phyloP scores from a whole-genome alignment of 2,888 invertebrate species.

The Plagodis pulveraria region DNA sequence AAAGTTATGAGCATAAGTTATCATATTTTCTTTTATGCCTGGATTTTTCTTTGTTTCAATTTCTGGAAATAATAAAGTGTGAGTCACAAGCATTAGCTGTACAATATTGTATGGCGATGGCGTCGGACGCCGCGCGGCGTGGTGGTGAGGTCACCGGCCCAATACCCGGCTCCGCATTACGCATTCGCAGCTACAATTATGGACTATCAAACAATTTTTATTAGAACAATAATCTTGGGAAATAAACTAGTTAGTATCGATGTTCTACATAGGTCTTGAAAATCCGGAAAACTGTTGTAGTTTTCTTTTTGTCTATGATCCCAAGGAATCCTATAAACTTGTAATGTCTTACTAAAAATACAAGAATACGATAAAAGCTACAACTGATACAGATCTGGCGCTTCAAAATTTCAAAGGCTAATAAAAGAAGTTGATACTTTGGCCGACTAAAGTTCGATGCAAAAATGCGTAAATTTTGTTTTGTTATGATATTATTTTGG shows the following conservation, averaged over 20 bases:
- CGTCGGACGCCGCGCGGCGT: background rate
- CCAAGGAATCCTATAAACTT: too few species aligned
- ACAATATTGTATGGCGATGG: slow-evolving; percentile 3
- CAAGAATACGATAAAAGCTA: too few species aligned
- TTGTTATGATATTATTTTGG: too few species aligned
- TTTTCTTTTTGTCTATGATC: too few species aligned
- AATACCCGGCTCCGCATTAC: slow-evolving; percentile 18
- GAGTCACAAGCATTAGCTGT: slow-evolving; percentile 5
- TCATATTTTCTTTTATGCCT: background rate
- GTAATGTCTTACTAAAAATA: too few species aligned
- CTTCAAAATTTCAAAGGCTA: too few species aligned
- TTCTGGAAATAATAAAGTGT: slow-evolving; percentile 1
- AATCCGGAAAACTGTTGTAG: too few species aligned
- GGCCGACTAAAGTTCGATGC: too few species aligned
- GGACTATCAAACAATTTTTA: slow-evolving; percentile 24
- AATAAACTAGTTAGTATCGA: background rate
- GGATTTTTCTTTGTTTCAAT: background rate
- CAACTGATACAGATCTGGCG: too few species aligned
- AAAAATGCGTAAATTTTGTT: too few species aligned
- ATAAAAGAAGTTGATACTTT: too few species aligned
- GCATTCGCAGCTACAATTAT: slow-evolving; percentile 19
- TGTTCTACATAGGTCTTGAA: background rate
- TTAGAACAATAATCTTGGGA: slow-evolving; percentile 14
- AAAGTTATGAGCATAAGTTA: too few species aligned
- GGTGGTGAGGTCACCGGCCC: slow-evolving; percentile 22